These are phyloP conservation scores for Rotaria socialis DNA, from an alignment of 2,888 invertebrate genomes.

Conservation along the genomic window DNA sequence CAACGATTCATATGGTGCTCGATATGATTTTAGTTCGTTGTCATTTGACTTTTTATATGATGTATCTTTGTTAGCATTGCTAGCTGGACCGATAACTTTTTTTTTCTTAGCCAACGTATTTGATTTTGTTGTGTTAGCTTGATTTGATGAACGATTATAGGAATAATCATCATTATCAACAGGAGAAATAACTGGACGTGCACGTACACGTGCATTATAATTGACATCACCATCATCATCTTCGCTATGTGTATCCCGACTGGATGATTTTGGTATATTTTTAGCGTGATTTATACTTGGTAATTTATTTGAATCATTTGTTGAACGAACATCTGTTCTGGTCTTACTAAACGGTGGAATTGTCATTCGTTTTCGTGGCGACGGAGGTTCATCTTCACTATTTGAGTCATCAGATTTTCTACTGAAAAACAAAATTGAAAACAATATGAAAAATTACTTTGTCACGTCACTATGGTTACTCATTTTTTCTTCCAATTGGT, in stretches of 20 bases:
- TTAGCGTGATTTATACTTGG: neutral
- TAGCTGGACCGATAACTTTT: neutral
- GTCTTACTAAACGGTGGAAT: neutral
- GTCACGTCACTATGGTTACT: neutral
- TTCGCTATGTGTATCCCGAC: neutral
- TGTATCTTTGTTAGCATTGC: neutral
- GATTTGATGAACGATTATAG: neutral
- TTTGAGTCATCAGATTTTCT: neutral
- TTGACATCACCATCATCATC: neutral
- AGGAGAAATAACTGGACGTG: neutral
- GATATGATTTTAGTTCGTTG: neutral
- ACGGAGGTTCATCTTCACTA: neutral
- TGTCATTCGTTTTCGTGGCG: neutral
- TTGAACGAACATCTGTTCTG: neutral
- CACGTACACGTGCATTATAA: neutral
- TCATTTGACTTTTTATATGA: neutral
- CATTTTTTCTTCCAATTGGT: neutral
- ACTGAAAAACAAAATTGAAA: neutral
- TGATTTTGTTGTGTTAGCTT: neutral
- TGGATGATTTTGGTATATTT: neutral
- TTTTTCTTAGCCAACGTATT: neutral
- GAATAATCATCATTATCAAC: too few relatives aligned
- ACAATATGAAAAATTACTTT: neutral
- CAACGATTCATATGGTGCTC: neutral
- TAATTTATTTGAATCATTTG: neutral